These are phyloP conservation scores for Melipona bicolor DNA, from an alignment of 2,888 invertebrate species.

Conservation along the genomic window DNA sequence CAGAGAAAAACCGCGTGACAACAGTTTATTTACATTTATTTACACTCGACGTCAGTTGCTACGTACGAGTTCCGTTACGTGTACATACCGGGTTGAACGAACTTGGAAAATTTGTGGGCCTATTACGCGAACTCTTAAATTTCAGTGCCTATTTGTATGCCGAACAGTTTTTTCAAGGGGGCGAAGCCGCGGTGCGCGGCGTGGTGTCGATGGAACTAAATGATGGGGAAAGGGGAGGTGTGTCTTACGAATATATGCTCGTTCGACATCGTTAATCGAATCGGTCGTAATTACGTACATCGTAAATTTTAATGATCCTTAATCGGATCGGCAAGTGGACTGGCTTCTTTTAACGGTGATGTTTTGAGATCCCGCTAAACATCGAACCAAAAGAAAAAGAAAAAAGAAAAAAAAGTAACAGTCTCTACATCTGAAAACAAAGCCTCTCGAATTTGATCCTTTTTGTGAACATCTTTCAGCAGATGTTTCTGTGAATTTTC, in stretches of 20 bases:
- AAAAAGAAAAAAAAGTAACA: background rate
- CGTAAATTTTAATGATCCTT: slow-evolving; percentile 77
- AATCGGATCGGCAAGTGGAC: slow-evolving; percentile 56
- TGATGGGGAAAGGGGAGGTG: slow-evolving; percentile 67
- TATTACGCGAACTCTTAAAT: slow-evolving; percentile 59
- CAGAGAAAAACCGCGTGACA: background rate
- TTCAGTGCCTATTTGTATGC: slow-evolving; percentile 70
- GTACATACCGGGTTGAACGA: slow-evolving; percentile 49
- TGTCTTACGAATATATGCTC: slow-evolving; percentile 70
- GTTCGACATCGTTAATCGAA: slow-evolving; percentile 74
- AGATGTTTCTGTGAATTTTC: background rate
- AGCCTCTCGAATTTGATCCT: slow-evolving; percentile 9
- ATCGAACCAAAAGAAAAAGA: background rate
- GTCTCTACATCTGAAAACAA: slow-evolving; percentile 16
- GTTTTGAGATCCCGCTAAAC: slow-evolving; percentile 57
- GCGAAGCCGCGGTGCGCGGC: slow-evolving; percentile 25
- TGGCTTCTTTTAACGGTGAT: slow-evolving; percentile 47
- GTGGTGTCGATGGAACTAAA: slow-evolving; percentile 69
- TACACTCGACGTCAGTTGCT: slow-evolving; percentile 13
- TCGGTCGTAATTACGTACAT: slow-evolving; percentile 75
- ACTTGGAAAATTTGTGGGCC: slow-evolving; percentile 52
- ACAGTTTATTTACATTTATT: slow-evolving; percentile 7
- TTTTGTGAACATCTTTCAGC: background rate
- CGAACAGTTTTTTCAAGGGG: slow-evolving; percentile 70
- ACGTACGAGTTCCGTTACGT: slow-evolving; percentile 20